These are phyloP conservation scores for Drosophila pachea DNA, from an alignment of 1,140 invertebrate genomes.

Conservation along the genomic window DNA sequence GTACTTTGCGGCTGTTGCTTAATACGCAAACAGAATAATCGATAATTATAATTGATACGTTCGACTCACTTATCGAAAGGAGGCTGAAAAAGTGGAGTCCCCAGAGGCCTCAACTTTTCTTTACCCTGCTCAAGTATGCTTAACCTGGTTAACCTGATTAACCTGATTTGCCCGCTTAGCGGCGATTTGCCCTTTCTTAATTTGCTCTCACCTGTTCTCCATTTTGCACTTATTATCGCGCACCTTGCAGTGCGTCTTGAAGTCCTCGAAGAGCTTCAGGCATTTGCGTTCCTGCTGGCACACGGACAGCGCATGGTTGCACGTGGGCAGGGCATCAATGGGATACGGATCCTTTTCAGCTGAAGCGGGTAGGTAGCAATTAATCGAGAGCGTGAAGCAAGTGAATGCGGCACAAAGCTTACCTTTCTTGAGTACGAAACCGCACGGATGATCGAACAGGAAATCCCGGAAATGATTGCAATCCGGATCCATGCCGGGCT, in stretches of 20 bases:
- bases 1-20: conserved; percentile 18
- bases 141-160: background rate
- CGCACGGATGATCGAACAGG: conserved; percentile 94
- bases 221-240: conserved; percentile 90
- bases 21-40: conserved; percentile 48
- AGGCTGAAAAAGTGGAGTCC: background rate
- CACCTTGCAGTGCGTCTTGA: conserved; percentile 90
- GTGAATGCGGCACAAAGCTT: conserved; percentile 55
- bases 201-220: conserved; percentile 87
- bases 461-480: conserved; percentile 95
- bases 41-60: conserved; percentile 37
- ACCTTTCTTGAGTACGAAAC: conserved; percentile 93
- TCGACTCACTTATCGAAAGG: background rate
- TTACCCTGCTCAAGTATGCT: too few species aligned
- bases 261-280: conserved; percentile 88
- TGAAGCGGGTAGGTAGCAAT: conserved; percentile 41
- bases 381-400: conserved; percentile 5
- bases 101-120: background rate
- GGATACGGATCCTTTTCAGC: conserved; percentile 92
- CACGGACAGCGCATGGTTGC: conserved; percentile 90
- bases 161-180: background rate
- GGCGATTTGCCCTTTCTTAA: background rate
- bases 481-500: conserved; percentile 92
- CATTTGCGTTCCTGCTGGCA: conserved; percentile 89
- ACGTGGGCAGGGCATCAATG: conserved; percentile 90